Evolutionary conservation across 2,797 vertebrate species (phyloP), one percentile per base, ranked within the genome.

Genomic region (Sandelia bainsii): DNA sequence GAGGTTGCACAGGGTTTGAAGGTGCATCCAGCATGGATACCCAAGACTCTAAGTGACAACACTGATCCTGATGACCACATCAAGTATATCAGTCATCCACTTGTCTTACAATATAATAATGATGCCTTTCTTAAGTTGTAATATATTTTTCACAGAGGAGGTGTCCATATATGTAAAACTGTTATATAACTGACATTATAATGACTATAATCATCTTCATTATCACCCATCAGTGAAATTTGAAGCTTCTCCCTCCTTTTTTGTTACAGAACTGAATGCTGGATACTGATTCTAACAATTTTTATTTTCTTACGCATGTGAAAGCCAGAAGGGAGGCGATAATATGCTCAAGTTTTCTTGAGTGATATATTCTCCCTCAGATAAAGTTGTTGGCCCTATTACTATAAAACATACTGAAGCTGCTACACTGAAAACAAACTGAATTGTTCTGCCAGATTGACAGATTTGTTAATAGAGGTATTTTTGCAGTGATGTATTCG

Each of bases 401-500:
- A 17, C 27, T 12, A 25, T 45, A 40, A 79, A 62, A 29, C n/a
- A 13, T 59, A 58, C 32, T 13, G 45, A 56, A 63, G 46, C 17
- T 42, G n/a, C 32, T 61, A 19, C 20, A 57, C 3, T 52, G 14
- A 16, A 46, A 67, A 64, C 29, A 39, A 66, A 70, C 19, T 44
- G 5, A 50, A n/a, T 10, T 27, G 19, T 25, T 6, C 20, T 22
- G 17, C 51, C 25, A 57, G 34, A 58, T 13, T 68, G 49, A 56
- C n/a, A 71, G 44, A 62, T 78, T 70, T 69, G 50, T 40, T 56
- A 12, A 50, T 19, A 51, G 22, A 7, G n/a, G 39, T 29, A 22
- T 66, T 60, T 72, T 39, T 80, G 58, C 40, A 58, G 14, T 3
- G 5, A 6, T 29, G 10, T 61, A 1, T 57, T 44, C 25, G 44